Base-by-base conservation (phyloP, 2,113 vertebrate genomes). In the Pseudorectes ferrugineus region DNA sequence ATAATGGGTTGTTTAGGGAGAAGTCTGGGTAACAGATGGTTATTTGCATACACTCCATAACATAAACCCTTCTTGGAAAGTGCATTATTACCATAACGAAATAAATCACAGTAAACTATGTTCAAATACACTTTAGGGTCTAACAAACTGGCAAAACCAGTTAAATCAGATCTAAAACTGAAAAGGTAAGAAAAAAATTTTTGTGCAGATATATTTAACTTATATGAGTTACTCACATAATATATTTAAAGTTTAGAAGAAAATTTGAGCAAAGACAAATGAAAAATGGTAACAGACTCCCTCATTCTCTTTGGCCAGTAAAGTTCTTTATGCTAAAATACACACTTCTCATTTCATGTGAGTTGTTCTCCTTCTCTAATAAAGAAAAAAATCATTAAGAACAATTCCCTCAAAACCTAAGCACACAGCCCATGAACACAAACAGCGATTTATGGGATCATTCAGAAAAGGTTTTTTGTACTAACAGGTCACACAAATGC, bases 11-110 rank as follows among this genome's bases (percentile, higher is more conserved):
- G 88, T 82, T 95, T 89, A 92, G 71, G 86, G 67, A 88, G 61
- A 48, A 70, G 24, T 55, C 38, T 58, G 51, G 45, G 43, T 72
- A 78, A 75, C 58, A 83, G 92, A 90, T 91, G 94, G 83, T 74
- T 95, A 96, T 95, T 95, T 93, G 95, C 76, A 87, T 85, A 93
- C 13, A 87, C 63, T 88, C 82, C 54, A 91, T 55, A 93, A 82
- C 29, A 92, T 36, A 88, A 91, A 85, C 67, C 35, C n/a, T 86
- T 86, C 87, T 95, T 90, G 78, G 49, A 91, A 96, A 88, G 55
- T 58, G 66, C 45, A 52, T 88, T 88, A 91, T 92, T 76, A 91
- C 78, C 67, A 94, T 66, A 72, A 36, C 1, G 6, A 91, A 91
- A 95, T 92, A 92, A 95, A 96, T 94, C 87, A 94, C n/a, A 80